Evolutionary conservation across 1,140 invertebrate species (phyloP), one percentile per base, ranked within the genome.

Genomic region (Drosophila miranda): DNA sequence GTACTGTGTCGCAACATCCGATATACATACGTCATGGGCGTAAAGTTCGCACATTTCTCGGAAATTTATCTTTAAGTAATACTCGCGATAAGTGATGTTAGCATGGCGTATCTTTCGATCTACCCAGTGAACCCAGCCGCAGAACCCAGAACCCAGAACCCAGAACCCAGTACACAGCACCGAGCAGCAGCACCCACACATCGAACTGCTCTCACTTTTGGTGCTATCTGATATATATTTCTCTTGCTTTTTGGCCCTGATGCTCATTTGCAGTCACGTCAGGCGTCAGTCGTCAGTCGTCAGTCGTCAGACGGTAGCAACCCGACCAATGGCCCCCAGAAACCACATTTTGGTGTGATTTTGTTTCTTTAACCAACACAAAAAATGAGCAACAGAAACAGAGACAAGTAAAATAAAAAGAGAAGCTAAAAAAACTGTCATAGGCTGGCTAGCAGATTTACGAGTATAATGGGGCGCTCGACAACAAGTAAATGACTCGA

Each of bases 311-410:
- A 55, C 34, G 34, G 34, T 38, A 11, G 34, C 34, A 38, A 13
- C 3, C 52, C 77, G 79, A 84, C 80, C 79, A 84, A 83, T 84
- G 80, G 81, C 81, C 80, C 78, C 80, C 76, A 83, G 64, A 81
- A 78, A 70, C 34, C 46, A 46, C 70, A 62, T 56, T 68, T 68
- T 54, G 64, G 62, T 68, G 64, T 68, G 62, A 67, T 66, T 68
- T 68, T 46, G 43, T 68, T 68, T 68, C 64, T 68, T 68, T 8
- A 45, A 21, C 48, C 62, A 55, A 42, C 50, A 38, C 26, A 54
- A 45, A 44, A 38, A 46, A 46, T 13, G n/a, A 19, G 26, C 13
- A 38, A 68, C 38, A 45, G 30, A 69, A 70, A 70, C 48, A 46
- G 44, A 61, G 66, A 78, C 55, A 54, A 28, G 48, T 60, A 60